Base-by-base conservation (phyloP, 2,113 vertebrate species). In the Salvelinus namaycush region DNA sequence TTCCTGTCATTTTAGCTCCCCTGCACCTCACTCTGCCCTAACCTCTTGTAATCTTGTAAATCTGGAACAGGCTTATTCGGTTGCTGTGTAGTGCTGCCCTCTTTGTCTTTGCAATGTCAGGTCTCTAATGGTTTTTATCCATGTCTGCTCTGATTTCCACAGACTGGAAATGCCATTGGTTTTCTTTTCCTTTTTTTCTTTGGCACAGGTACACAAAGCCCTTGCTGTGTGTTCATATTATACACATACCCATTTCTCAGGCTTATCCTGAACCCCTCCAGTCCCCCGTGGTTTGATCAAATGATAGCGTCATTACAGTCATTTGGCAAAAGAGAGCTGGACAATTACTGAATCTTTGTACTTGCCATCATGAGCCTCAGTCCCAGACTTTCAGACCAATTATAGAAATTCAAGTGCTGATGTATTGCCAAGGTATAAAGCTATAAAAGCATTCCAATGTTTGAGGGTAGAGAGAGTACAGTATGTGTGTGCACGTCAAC, bases 271-370 rank as follows among this genome's bases (percentile, higher is more conserved):
- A 24, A 4, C 14, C 1, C 44, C 34, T 39, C 3, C 39, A 22
- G 49, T 44, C 39, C 67, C 39, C 24, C 20, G 14, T 76, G 29
- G 49, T 34, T 26, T 49, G 70, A 49, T 76, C 26, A 73, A 34
- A 34, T n/a, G 14, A 24, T 24, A 5, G 24, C 59, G 20, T 71
- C 60, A 68, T 65, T 65, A 78, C 20, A 75, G 67, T 76, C 9
- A 57, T 48, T 69, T 77, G 72, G 62, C 68, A 27, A 13, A 74
- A 6, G 29, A 60, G 65, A 54, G 64, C 72, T 68, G 27, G 14
- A 68, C 51, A 77, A 75, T 79, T 72, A 79, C 11, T 26, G 34
- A 76, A 57, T 51, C 26, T 31, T 70, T 69, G 9, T 75, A 66
- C 31, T 49, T 16, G n/a, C 27, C 44, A 75, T 64, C 66, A 62